Evolutionary conservation across 2,797 vertebrate species (phyloP).

Genomic region (Myotis daubentonii): DNA sequence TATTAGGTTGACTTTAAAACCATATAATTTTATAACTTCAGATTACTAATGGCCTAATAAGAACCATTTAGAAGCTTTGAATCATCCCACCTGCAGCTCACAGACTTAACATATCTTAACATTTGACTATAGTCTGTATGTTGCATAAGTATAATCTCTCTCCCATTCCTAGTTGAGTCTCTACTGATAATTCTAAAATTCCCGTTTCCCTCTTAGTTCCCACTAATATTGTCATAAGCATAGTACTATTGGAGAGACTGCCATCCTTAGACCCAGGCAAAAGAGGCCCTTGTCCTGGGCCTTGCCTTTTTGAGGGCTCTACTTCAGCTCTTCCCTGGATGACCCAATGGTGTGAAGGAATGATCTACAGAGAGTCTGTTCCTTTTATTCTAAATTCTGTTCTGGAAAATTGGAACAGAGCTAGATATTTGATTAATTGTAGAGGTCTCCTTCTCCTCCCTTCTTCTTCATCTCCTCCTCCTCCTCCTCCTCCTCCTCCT

Average conservation of each 20-base stretch:
- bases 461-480: no score
- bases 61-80: slow-evolving; percentile 46
- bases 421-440: background rate
- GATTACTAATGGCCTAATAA: slow-evolving; percentile 18
- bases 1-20: slow-evolving; percentile 46
- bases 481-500: no score
- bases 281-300: background rate
- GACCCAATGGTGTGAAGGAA: background rate
- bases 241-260: background rate
- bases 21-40: background rate
- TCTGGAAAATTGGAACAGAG: background rate
- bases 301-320: background rate
- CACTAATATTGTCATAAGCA: background rate
- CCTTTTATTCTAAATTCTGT: background rate
- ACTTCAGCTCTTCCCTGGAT: background rate
- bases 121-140: slow-evolving; percentile 41
- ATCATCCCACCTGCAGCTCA: slow-evolving; percentile 26
- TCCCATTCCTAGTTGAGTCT: background rate
- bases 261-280: background rate
- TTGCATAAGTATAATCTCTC: background rate
- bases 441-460: background rate
- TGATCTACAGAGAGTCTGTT: background rate
- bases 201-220: background rate
- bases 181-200: background rate
- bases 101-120: slow-evolving; percentile 32